Evolutionary conservation across 2,888 invertebrate genomes (phyloP).

Genomic region (Macropis europaea): DNA sequence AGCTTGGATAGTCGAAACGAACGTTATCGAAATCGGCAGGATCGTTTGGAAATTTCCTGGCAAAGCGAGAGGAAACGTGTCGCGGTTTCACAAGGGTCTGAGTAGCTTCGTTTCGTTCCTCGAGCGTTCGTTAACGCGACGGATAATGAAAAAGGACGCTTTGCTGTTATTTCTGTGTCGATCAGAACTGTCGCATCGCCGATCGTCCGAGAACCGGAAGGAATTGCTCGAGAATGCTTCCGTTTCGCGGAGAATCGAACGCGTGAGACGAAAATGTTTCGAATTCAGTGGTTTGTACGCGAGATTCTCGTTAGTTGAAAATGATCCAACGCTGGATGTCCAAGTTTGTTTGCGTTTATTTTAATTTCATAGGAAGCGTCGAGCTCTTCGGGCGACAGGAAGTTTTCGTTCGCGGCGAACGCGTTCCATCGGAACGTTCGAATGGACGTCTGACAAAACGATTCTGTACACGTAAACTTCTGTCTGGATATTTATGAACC

Average conservation of each 20-base stretch:
- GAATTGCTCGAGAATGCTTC: not conserved
- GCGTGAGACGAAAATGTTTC: not conserved
- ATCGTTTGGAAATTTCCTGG: not conserved
- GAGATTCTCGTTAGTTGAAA: not conserved
- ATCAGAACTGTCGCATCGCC: not conserved
- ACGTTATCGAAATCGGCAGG: too few species aligned
- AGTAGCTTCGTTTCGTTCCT: too few species aligned
- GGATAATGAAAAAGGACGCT: not conserved
- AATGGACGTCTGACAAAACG: too few species aligned
- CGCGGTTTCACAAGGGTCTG: too few species aligned
- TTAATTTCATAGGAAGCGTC: constrained; percentile 2
- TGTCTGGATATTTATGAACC: constrained; percentile 4
- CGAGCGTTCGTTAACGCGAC: too few species aligned
- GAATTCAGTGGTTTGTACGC: not conserved
- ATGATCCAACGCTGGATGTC: constrained; percentile 1
- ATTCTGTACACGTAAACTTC: not conserved
- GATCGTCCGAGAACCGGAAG: not conserved
- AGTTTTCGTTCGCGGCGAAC: not conserved
- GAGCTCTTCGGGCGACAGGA: not conserved
- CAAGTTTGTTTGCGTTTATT: constrained; percentile 24
- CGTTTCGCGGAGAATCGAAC: not conserved
- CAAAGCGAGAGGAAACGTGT: too few species aligned
- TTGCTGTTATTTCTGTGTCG: not conserved
- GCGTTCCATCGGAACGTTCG: too few species aligned
- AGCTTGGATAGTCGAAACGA: constrained; percentile 38